Evolutionary conservation across 2,888 invertebrate species (phyloP), one percentile per base, ranked within the genome.

Genomic region (Dolichomitus sp.): DNA sequence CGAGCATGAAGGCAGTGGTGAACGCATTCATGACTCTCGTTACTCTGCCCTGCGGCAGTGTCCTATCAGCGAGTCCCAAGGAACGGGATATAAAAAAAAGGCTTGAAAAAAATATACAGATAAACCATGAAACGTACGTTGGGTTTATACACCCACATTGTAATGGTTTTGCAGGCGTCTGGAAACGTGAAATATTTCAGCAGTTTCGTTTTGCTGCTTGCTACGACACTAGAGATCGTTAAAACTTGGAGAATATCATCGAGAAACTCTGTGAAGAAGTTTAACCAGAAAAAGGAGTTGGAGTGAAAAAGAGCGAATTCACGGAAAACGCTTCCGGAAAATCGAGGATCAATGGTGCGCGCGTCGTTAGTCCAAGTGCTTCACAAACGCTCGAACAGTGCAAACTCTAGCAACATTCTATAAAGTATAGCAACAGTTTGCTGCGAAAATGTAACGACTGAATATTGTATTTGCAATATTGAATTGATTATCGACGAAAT

Each of bases 21-120:
- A 30, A 59, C 40, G 69, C 61, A 65, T 42, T 78, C 65, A 70
- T 30, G 80, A 70, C 54, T 57, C 57, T 76, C 65, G 80, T 80
- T 57, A 75, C 65, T 70, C 65, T 19, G 42, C 52, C 33, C 69
- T 33, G 61, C 23, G 68, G 74, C 52, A 14, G 30, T 70, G 57
- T 65, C 30, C 65, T 57, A 65, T 76, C 80, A 70, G 50, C 50
- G 40, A 14, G 52, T 48, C 45, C 40, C 37, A 12, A 5, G 50
- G 37, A 37, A 40, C 48, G n/a, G 14, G 66, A 37, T 27, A 70
- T 37, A 30, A 48, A 66, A 40, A n/a, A 19, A 75, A n/a, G 40
- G 5, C 54, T 40, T 3, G 30, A 65, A 27, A 57, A 19, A 52
- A 40, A 27, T 37, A 14, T 17, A 72, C 54, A 14, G 42, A 27